Evolutionary conservation across 2,888 invertebrate species (phyloP), one percentile per base, ranked within the genome.

Genomic region (Xanthia togata): DNA sequence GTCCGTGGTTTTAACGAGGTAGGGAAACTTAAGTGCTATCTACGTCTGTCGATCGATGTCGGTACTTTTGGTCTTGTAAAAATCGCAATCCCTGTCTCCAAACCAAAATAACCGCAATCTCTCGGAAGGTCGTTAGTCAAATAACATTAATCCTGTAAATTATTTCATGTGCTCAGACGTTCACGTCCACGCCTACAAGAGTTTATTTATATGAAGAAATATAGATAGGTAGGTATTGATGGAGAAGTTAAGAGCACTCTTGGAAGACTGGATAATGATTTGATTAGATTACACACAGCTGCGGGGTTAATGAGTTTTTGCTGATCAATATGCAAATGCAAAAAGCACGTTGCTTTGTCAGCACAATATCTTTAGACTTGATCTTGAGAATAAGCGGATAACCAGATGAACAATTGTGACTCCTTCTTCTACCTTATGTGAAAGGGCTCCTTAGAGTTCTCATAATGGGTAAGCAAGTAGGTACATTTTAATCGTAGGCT

Each of bases 181-280:
- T 55, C 31, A 62, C 59, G 23, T 53, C 23, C 2, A 70, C 85
- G 83, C 85, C 83, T 74, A 83, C 85, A 71, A 68, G 38, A 64
- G 78, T 83, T 69, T 83, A 83, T 85, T 85, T 70, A 63, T 82
- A 83, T 31, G 60, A 73, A 60, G 50, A 74, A 62, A 78, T 82
- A 81, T 64, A 38, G 38, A 38, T 38, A 38, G 38, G 38, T 38
- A 41, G 38, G 41, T 41, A 69, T 44, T 14, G 63, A 55, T 73
- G n/a, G 50, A 44, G 57, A 67, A 50, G 57, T 53, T 69, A 26
- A n/a, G 50, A 44, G 71, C 41, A 64, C 23, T 69, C 62, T 75
- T 31, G 65, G 55, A 59, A 31, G n/a, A 59, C 38, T 23, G 26
- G 44, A 3, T 53, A 35, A 63, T 26, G 20, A 35, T 73, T 31